phyloP scores from a whole-genome alignment of 2,797 vertebrate species.

The Vultur gryphus region DNA sequence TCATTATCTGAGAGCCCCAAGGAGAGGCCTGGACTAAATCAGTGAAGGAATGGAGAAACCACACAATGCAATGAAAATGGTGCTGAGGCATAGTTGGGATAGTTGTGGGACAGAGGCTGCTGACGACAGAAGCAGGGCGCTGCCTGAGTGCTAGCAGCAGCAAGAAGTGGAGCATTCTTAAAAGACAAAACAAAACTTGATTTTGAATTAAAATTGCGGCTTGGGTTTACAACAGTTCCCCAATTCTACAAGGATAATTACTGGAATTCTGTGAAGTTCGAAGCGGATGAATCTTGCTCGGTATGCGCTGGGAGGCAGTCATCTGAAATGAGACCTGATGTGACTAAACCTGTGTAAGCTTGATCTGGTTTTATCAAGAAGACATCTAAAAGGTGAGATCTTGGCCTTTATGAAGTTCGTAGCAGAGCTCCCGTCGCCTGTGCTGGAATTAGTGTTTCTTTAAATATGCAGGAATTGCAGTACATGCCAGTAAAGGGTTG shows the following conservation, averaged over 20 bases:
- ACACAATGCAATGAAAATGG: constrained; percentile 75
- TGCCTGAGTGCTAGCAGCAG: constrained; percentile 64
- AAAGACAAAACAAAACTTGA: not conserved
- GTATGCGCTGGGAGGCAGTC: not conserved
- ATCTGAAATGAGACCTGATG: not conserved
- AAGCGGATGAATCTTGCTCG: not conserved
- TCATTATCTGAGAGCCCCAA: constrained; percentile 68
- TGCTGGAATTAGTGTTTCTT: not conserved
- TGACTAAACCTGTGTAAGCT: not conserved
- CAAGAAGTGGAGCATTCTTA: not conserved
- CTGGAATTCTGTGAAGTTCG: constrained; percentile 1
- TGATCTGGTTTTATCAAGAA: not conserved
- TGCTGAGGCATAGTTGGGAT: constrained; percentile 75
- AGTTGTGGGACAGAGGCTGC: constrained; percentile 76
- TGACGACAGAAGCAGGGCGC: constrained; percentile 69
- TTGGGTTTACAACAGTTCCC: constrained; percentile 27
- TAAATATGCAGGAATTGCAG: not conserved
- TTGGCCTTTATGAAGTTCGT: not conserved
- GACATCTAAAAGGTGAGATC: not conserved
- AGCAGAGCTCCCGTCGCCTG: not conserved
- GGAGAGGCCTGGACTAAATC: constrained; percentile 78
- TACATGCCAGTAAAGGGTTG: not conserved
- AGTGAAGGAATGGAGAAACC: constrained; percentile 76
- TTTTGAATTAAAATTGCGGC: constrained; percentile 21
- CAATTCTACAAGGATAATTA: constrained; percentile 6